phyloP scores from a whole-genome alignment of 2,888 invertebrate genomes.

The Sarcophaga variegata region DNA sequence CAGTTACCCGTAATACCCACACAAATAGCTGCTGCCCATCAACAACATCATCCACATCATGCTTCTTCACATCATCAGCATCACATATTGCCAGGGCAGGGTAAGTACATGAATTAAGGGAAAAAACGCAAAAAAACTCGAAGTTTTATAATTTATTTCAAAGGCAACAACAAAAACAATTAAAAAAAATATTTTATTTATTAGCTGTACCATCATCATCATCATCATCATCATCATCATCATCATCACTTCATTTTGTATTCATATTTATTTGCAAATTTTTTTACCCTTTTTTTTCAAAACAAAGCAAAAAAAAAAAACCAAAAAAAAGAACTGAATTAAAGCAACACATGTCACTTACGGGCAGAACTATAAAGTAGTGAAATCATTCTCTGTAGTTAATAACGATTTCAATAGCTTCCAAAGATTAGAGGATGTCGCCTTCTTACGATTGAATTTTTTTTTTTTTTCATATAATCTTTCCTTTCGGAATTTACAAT shows the following conservation, averaged over 20 bases:
- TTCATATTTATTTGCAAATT: conserved; percentile 34
- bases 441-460: too few species aligned
- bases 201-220: conserved; percentile 61
- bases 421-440: too few species aligned
- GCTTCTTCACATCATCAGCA: conserved; percentile 72
- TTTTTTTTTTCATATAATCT: too few species aligned
- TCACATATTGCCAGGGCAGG: conserved; percentile 81
- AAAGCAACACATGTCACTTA: conserved; percentile 60
- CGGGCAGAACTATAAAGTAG: conserved; percentile 33
- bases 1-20: conserved; percentile 56
- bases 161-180: background rate
- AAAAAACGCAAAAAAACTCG: background rate
- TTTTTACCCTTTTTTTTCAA: conserved; percentile 16
- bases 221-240: conserved; percentile 40
- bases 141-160: background rate
- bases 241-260: conserved; percentile 32
- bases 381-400: background rate
- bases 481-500: too few species aligned
- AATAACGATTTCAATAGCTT: too few species aligned
- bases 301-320: background rate
- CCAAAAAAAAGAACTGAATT: background rate
- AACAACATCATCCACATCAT: conserved; percentile 62
- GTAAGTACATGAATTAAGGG: conserved; percentile 74
- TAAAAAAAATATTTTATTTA: conserved; percentile 57
- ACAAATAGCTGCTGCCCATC: conserved; percentile 70